A percentile compares a stretch with the other conserved stretches of the same genome.
Conservation (phyloP, 2,797 vertebrate genomes). For the Lithobates pipiens region DNA sequence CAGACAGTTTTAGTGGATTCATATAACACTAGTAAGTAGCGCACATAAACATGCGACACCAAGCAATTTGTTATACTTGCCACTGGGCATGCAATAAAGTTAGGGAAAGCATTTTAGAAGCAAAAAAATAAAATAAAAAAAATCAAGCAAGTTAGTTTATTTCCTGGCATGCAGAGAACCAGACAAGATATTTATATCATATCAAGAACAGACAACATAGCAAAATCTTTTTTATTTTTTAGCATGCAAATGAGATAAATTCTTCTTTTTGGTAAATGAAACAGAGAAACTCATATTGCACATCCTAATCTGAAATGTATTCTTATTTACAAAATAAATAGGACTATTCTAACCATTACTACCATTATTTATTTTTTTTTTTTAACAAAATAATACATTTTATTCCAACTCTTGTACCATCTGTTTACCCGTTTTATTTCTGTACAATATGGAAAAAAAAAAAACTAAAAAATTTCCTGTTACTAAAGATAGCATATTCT, state of each 20-base stretch:
- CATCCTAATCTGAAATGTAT: background rate
- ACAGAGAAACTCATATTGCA: background rate
- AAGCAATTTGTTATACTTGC: background rate
- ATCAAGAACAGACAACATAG: slow-evolving; percentile 7
- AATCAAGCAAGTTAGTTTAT: background rate
- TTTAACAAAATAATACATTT: background rate
- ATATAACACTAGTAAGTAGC: background rate
- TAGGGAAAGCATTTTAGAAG: background rate
- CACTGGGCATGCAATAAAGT: background rate
- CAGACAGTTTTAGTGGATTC: slow-evolving; percentile 37
- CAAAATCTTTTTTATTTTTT: slow-evolving; percentile 52
- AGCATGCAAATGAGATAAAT: background rate
- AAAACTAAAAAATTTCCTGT: too few species aligned
- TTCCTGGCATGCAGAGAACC: background rate
- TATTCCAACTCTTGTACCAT: background rate
- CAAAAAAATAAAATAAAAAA: background rate
- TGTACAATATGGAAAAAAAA: too few species aligned
- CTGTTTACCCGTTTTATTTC: too few species aligned
- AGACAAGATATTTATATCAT: background rate
- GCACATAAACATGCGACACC: background rate
- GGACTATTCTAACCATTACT: background rate
- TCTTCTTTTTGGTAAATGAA: slow-evolving; percentile 21
- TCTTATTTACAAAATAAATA: slow-evolving; percentile 1
- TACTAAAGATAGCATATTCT: too few species aligned
- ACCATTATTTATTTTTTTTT: background rate